Percentiles rank a stretch among this genome's conserved stretches.
These are phyloP conservation scores for Dryobota labecula DNA, from an alignment of 2,888 invertebrate species.

Conservation along the genomic window DNA sequence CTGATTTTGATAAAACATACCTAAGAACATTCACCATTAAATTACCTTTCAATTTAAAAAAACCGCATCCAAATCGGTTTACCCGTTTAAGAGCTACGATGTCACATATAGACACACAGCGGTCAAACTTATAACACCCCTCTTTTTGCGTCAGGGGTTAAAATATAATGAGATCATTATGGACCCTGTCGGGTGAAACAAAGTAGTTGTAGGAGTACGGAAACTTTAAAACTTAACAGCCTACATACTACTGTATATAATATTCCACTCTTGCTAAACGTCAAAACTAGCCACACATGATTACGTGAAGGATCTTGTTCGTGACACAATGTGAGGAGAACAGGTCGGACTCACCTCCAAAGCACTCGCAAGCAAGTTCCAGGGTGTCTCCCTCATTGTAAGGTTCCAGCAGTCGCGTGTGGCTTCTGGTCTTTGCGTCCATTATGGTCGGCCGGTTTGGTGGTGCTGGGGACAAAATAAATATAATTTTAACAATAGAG, in stretches of 20 bases:
- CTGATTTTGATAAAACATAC: no score
- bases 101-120: no score
- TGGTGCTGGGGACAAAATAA: conserved; percentile 92
- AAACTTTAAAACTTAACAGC: neutral
- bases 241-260: neutral
- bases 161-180: neutral
- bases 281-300: neutral
- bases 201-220: neutral
- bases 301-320: neutral
- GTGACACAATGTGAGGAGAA: neutral
- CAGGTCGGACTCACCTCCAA: conserved; percentile 91
- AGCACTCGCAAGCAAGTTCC: conserved; percentile 94
- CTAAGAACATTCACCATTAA: no score
- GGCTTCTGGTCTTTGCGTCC: conserved; percentile 94
- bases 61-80: no score
- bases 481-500: neutral
- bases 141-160: no score
- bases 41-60: no score
- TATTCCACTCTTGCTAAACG: neutral
- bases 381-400: conserved; percentile 96
- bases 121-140: no score
- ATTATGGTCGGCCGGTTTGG: conserved; percentile 95
- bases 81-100: no score
- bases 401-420: conserved; percentile 93
- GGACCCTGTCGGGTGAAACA: no score